Base-by-base conservation (phyloP, 37 sponge, comb jelly and placozoan genomes). In the Ianthella basta region DNA sequence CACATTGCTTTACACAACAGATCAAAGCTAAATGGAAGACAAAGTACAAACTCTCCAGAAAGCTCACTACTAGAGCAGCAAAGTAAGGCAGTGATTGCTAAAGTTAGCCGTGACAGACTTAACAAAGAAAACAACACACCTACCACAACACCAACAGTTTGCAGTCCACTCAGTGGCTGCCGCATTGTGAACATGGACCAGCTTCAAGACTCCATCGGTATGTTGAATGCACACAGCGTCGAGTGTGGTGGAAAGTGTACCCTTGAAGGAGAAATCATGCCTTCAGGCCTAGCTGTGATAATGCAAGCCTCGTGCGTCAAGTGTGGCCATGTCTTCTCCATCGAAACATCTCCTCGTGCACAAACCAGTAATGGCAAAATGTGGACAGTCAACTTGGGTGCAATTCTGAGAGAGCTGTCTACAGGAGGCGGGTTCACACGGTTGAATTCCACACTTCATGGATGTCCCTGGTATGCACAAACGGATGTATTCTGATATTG, bases 391-490 rank as follows among this genome's bases (percentile, higher is more conserved):
- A 89, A 85, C 36, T 27, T 80, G 24, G 81, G 74, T 55, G 90
- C 83, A 53, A 86, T 89, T 35, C 84, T 85, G 75, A 83, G 85
- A 18, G 78, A 89, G 55, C 73, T 89, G 86, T 18, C 67, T 23
- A 81, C 82, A 0, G 86, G 90, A 20, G 90, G 83, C 33, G 82
- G 90, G 1, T 82, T 67, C 15, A 44, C 82, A 23, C 60, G 27
- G 25, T 53, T 89, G 54, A 34, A 85, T 34, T 59, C 57, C 15
- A 44, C 89, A 70, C 16, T 89, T 56, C 20, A 15, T 86, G 54
- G 83, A 82, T 23, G 63, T 89, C 12, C 89, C 81, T 54, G 85
- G 79, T 33, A 89, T 89, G 82, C 18, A 61, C 20, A 83, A 84
- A 50, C 10, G 80, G 12, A 65, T 33, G 12, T 89, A 75, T 69